These are phyloP conservation scores for Drosophila mimetica DNA, from an alignment of 2,888 invertebrate genomes.

Conservation along the genomic window DNA sequence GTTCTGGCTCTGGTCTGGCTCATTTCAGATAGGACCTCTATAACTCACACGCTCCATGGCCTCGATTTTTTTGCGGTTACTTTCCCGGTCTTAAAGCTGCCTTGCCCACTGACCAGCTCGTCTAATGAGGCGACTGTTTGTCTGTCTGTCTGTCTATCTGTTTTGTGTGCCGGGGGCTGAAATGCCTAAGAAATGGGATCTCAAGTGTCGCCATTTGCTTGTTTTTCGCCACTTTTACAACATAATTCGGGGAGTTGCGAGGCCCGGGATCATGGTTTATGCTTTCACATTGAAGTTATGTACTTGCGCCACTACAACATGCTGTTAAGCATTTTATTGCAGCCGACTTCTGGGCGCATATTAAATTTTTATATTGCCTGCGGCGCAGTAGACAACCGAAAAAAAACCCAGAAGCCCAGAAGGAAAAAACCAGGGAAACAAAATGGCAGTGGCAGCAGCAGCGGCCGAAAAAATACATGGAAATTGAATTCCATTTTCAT, in stretches of 20 bases:
- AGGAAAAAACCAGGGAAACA: slow-evolving; percentile 1
- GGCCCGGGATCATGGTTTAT: slow-evolving; percentile 38
- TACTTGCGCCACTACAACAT: slow-evolving; percentile 32
- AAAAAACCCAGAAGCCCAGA: slow-evolving; percentile 5
- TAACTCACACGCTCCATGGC: slow-evolving; percentile 1
- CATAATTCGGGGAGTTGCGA: slow-evolving; percentile 55
- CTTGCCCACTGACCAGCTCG: slow-evolving; percentile 14
- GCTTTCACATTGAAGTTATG: slow-evolving; percentile 36
- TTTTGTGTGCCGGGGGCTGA: neutral
- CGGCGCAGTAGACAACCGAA: slow-evolving; percentile 21
- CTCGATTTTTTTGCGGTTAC: neutral
- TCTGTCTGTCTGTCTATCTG: slow-evolving; percentile 5
- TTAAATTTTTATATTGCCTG: slow-evolving; percentile 69
- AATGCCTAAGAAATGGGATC: slow-evolving; percentile 21
- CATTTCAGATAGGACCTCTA: neutral
- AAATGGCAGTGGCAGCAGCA: slow-evolving; percentile 18
- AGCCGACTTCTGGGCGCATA: slow-evolving; percentile 63
- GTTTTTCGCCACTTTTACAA: slow-evolving; percentile 57
- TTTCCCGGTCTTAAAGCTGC: slow-evolving; percentile 12
- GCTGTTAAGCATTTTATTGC: slow-evolving; percentile 58
- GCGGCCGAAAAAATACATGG: slow-evolving; percentile 39
- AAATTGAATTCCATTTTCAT: slow-evolving; percentile 64
- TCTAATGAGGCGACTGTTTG: slow-evolving; percentile 38
- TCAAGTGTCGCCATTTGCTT: slow-evolving; percentile 39
- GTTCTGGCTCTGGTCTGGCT: neutral